These are phyloP conservation scores for Pteropus rufus DNA, from an alignment of 2,797 vertebrate genomes.

Conservation along the genomic window DNA sequence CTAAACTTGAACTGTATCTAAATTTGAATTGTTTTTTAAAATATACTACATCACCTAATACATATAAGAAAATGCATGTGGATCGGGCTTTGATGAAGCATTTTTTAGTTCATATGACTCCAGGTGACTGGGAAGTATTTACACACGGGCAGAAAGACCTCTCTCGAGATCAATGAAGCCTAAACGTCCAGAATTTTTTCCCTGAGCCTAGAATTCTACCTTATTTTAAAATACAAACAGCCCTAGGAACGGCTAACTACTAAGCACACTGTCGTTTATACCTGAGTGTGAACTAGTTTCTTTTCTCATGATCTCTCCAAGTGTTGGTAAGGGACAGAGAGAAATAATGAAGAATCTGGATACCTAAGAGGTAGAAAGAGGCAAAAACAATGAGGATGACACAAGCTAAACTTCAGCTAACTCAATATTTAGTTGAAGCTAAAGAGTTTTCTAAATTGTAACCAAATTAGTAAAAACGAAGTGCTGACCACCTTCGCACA, in stretches of 20 bases:
- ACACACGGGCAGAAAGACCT: background rate
- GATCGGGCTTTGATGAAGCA: background rate
- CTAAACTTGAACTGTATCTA: background rate
- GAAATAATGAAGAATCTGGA: background rate
- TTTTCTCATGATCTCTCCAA: background rate
- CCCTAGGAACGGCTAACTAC: background rate
- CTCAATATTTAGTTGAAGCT: background rate
- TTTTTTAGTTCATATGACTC: background rate
- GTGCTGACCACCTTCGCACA: background rate
- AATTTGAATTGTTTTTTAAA: background rate
- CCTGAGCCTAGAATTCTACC: background rate
- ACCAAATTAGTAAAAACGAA: constrained; percentile 30
- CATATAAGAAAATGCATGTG: background rate
- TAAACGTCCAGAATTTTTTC: background rate
- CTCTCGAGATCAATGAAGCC: background rate
- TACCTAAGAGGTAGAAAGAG: background rate
- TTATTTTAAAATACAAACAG: background rate
- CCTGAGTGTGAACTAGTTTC: background rate
- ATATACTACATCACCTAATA: background rate
- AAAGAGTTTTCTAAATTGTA: background rate
- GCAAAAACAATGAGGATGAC: rapidly evolving
- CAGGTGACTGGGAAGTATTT: background rate
- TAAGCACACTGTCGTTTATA: background rate
- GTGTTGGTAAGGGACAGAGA: background rate
- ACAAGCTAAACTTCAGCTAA: background rate